Evolutionary conservation across 2,113 vertebrate species (phyloP), one percentile per base, ranked within the genome.

Genomic region (Lagopus leucura): DNA sequence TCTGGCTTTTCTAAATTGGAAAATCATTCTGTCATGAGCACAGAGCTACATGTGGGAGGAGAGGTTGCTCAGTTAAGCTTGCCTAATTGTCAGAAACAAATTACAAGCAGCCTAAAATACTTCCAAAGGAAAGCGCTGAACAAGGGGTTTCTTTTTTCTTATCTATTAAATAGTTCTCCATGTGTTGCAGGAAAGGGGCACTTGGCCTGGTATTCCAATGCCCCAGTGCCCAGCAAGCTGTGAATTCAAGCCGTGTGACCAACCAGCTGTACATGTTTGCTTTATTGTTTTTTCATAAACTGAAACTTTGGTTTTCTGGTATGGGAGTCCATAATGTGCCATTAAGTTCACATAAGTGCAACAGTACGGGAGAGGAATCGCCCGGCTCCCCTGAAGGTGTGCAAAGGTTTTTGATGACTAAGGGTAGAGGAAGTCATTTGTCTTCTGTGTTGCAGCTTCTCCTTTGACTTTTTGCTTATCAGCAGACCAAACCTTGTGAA

Each of bases 401-500:
- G 18, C 32, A 89, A 64, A 92, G 15, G 5, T 21, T 82, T 84
- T 63, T 55, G 10, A 19, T 58, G 4, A 57, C 72, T 69, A 36
- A 64, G 47, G 20, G 43, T 47, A 43, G 38, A 88, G 43, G 42
- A 93, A 89, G 38, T 80, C 0, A 5, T 38, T 28, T 66, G 6
- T 61, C 69, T 89, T 92, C 60, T 70, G 47, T 61, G 3, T 70
- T 60, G 30, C 25, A 82, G 34, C 6, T 6, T 70, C 77, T 90
- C 77, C 54, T 55, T 57, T 15, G 22, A 48, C 5, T 73, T 63
- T 10, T 83, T 82, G n/a, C 15, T 58, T 52, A 32, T 4, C 24
- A 8, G 2, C 21, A 36, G 52, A 65, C 65, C 7, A 13, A 6
- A 1, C n/a, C 10, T 60, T 6, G 5, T 0, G 2, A 38, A 13